Percentiles rank a stretch among this genome's conserved stretches.
Conservation (phyloP, 2,797 vertebrate genomes). For the Lithobates pipiens region DNA sequence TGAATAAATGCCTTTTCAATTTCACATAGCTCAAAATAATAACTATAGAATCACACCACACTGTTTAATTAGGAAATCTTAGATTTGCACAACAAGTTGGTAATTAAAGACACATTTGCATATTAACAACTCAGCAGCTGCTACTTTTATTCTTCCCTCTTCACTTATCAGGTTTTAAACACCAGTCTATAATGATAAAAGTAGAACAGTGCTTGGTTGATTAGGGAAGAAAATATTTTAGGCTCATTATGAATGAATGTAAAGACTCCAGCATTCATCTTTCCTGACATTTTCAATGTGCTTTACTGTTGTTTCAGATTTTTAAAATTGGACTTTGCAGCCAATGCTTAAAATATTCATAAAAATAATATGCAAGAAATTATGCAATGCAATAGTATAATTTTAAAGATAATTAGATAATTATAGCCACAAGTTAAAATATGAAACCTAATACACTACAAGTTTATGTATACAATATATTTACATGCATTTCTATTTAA, state of each 20-base stretch:
- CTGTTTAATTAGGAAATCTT: slow-evolving; percentile 53
- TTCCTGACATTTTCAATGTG: background rate
- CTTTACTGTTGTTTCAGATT: background rate
- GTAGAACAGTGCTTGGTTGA: slow-evolving; percentile 43
- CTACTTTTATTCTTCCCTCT: slow-evolving; percentile 56
- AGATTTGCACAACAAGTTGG: slow-evolving; percentile 55
- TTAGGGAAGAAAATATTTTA: slow-evolving; percentile 51
- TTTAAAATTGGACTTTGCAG: background rate
- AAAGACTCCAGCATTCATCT: background rate
- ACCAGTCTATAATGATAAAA: slow-evolving; percentile 53
- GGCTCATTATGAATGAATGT: slow-evolving; percentile 27
- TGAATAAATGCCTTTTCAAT: slow-evolving; percentile 18
- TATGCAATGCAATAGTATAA: background rate
- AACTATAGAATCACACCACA: slow-evolving; percentile 41
- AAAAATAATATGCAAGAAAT: background rate
- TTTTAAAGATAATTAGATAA: background rate
- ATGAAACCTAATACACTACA: no score
- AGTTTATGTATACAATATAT: background rate
- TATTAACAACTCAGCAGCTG: slow-evolving; percentile 60
- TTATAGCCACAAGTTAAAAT: background rate
- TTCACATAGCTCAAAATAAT: slow-evolving; percentile 21
- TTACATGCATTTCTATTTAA: no score
- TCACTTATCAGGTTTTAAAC: slow-evolving; percentile 56
- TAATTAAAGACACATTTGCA: slow-evolving; percentile 59
- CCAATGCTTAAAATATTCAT: slow-evolving; percentile 1